These are phyloP conservation scores for Crypturellus tataupa DNA, from an alignment of 2,797 vertebrate genomes.

Conservation along the genomic window DNA sequence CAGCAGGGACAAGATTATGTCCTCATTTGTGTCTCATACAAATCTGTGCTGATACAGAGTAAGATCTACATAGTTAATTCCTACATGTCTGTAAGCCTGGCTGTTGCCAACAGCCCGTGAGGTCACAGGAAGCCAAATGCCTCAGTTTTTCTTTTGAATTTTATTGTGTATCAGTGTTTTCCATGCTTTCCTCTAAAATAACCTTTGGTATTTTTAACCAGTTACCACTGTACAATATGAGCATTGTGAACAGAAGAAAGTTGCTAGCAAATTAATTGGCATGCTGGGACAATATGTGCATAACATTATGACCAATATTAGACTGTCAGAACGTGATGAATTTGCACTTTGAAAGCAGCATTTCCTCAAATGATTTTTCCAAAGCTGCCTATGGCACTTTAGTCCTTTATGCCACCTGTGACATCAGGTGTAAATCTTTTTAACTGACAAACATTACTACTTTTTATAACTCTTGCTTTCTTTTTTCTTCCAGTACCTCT, in stretches of 20 bases:
- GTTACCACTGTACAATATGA: neutral
- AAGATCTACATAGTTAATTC: neutral
- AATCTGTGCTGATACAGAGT: neutral
- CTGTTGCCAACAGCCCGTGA: neutral
- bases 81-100: neutral
- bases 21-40: neutral
- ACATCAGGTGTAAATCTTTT: neutral
- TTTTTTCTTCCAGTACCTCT: neutral
- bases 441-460: neutral
- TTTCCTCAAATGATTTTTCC: neutral
- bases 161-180: neutral
- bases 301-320: neutral
- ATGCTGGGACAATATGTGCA: neutral
- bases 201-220: neutral
- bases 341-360: neutral
- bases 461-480: neutral
- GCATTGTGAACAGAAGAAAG: rapidly evolving
- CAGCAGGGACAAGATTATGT: neutral
- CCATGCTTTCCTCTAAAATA: neutral
- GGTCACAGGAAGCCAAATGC: neutral
- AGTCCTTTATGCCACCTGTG: neutral
- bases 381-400: neutral
- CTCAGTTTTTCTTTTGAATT: neutral
- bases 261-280: neutral
- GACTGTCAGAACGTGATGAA: neutral